These are phyloP conservation scores for Danionella dracula DNA, from an alignment of 2,797 vertebrate species.

Conservation along the genomic window DNA sequence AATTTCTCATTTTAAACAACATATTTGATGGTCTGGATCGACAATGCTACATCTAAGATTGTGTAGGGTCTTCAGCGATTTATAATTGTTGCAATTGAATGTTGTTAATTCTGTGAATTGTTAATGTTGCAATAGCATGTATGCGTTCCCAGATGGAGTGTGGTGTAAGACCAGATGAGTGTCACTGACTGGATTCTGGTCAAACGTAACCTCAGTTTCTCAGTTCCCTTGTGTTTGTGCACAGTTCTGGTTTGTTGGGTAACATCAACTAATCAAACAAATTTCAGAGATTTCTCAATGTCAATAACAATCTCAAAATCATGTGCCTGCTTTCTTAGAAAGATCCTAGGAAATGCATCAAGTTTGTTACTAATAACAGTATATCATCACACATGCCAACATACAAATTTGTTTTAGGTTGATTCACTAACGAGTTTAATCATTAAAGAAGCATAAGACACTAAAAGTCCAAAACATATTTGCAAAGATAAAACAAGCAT, in stretches of 20 bases:
- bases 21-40: too few relatives aligned
- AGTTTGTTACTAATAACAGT: slow-evolving; percentile 4
- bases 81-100: too few relatives aligned
- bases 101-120: not conserved
- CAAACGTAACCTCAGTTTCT: slow-evolving; percentile 16
- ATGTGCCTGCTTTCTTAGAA: slow-evolving; percentile 16
- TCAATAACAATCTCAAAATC: slow-evolving; percentile 11
- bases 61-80: too few relatives aligned
- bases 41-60: too few relatives aligned
- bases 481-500: too few relatives aligned
- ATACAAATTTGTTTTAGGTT: not conserved
- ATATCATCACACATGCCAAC: not conserved
- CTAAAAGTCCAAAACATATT: too few relatives aligned
- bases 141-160: not conserved
- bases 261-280: slow-evolving; percentile 39
- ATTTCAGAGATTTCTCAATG: slow-evolving; percentile 44
- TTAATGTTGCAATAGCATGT: not conserved
- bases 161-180: not conserved
- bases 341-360: slow-evolving; percentile 5
- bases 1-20: too few relatives aligned
- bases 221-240: slow-evolving; percentile 29
- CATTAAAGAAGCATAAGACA: not conserved
- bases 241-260: slow-evolving; percentile 25
- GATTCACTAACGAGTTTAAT: not conserved
- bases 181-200: slow-evolving; percentile 2